Conservation (phyloP, 2,113 vertebrate species). For the Mobula birostris region DNA sequence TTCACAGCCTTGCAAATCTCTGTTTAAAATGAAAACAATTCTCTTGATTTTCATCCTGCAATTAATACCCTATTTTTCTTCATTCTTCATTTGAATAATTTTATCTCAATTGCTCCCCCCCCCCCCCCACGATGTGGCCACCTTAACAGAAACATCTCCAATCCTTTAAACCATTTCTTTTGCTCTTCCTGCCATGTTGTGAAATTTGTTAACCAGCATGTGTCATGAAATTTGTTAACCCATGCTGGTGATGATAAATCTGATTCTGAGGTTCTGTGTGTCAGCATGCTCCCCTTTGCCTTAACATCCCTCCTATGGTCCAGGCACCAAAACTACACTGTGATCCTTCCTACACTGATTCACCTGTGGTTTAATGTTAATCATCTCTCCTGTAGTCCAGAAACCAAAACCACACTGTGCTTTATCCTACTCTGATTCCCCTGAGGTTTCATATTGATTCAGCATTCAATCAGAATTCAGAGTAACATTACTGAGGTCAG, state of each 20-base stretch:
- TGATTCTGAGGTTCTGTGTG: too few relatives aligned
- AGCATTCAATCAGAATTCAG: not conserved
- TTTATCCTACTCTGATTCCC: too few relatives aligned
- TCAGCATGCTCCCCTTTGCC: not conserved
- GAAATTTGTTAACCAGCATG: too few relatives aligned
- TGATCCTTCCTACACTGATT: too few relatives aligned
- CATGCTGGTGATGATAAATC: too few relatives aligned
- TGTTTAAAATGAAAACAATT: not conserved
- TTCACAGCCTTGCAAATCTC: not conserved
- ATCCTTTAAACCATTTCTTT: not conserved
- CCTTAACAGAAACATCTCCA: not conserved
- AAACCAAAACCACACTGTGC: too few relatives aligned
- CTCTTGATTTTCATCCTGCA: not conserved
- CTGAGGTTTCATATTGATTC: not conserved
- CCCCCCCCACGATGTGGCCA: too few relatives aligned
- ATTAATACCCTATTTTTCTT: not conserved
- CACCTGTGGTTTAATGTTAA: too few relatives aligned
- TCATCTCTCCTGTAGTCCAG: too few relatives aligned
- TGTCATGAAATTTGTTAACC: too few relatives aligned
- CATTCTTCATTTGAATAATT: not conserved
- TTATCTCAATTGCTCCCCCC: not conserved
- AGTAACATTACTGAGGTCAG: not conserved
- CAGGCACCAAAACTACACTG: not conserved
- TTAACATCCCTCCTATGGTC: not conserved
- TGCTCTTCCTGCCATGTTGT: not conserved